Base-by-base conservation (phyloP, 2,113 vertebrate species). In the Sinocyclocheilus anshuiensis region DNA sequence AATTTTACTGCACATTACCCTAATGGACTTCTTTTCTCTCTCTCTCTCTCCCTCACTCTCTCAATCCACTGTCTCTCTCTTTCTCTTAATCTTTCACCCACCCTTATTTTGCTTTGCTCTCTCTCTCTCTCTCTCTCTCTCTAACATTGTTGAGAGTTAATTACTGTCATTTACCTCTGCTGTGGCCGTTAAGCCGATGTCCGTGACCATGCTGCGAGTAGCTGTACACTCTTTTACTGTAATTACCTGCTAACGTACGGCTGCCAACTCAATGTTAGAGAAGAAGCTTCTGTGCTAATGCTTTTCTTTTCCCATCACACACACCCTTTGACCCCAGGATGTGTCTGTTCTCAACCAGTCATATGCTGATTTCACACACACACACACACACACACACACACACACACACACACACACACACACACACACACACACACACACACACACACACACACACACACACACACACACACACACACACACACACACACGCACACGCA, bases 91-190 rank as follows among this genome's bases (percentile, higher is more conserved):
- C 81, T 71, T 45, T 57, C 63, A 24, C 42, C 83, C 77, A 67
- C 45, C 8, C 20, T 65, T 78, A 75, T 86, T 65, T 92, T 63
- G 53, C 71, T 48, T 57, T 24, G 87, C 88, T 88, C 81, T 29
- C 29, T 33, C 29, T 33, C 6, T 39, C 6, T 39, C 39, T 45
- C 42, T 45, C 42, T 84, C 86, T 83, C 87, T 20, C 81, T 36
- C 83, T 12, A 77, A 50, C 88, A 76, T 83, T 61, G 86, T 76
- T 89, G 92, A 85, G 89, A 91, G 79, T 88, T 95, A 95, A 95
- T 95, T 94, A 94, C 89, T 90, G 91, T 92, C 92, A 93, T 95
- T 95, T 94, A 92, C 93, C 94, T 94, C 86, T 91, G 91, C 86
- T 84, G 86, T 86, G 88, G 89, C 91, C 89, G 88, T 91, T 86